Base-by-base conservation (phyloP, 2,797 vertebrate genomes). In the Loris lydekkerianus region DNA sequence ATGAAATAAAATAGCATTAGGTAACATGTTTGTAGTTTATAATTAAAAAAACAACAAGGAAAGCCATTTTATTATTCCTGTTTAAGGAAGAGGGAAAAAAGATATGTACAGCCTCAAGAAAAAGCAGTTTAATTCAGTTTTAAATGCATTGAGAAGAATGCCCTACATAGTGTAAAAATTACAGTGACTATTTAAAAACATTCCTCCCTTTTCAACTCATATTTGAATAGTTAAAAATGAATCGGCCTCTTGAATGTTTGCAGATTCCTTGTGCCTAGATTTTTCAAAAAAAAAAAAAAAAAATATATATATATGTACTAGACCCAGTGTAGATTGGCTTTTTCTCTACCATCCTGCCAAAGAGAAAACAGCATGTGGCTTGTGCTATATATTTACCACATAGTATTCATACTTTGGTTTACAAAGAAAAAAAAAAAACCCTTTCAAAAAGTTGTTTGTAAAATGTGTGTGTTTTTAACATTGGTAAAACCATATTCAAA, bases 321-420 rank as follows among this genome's bases (percentile, higher is more conserved):
- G 78, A 82, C 89, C 49, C 78, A 77, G 56, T 61, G 58, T 77
- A 77, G 86, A 84, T 29, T 75, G 86, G 75, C 70, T 89, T 80
- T 92, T n/a, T 21, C 84, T 43, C 60, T 20, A 76, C 67, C 61
- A 92, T 53, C 46, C 69, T 91, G 82, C 89, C 91, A 88, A 91
- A 87, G 73, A 60, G 82, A 95, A 98, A 97, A 86, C 73, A 94
- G 34, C 40, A 8, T 95, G 93, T 91, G 96, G 97, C 63, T 96
- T 95, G 63, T 95, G 89, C 95, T 95, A 69, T 95, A 73, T 96
- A 93, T 92, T 97, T 97, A 97, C 84, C 65, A 96, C 93, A 97
- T 97, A 95, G 85, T 94, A 94, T 86, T 94, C 96, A 96, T 96
- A 91, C 37, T 98, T 97, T 37, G 95, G 95, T 87, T 97, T 96